These are phyloP conservation scores for Anser cygnoides DNA, from an alignment of 2,113 vertebrate species.

Conservation along the genomic window DNA sequence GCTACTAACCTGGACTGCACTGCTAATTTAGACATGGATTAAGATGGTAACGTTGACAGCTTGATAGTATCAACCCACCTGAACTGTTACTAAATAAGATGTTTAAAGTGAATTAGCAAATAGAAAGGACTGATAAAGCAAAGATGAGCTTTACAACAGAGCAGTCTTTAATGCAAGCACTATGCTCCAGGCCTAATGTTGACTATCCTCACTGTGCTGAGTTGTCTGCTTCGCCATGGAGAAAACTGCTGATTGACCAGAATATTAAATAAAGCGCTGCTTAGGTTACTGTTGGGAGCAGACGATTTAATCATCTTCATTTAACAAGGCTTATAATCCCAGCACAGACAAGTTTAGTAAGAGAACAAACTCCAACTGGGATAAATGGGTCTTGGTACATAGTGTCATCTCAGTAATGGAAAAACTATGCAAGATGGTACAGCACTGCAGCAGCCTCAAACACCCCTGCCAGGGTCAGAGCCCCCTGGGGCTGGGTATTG, in stretches of 20 bases:
- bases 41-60: not conserved
- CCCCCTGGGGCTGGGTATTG: not conserved
- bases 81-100: not conserved
- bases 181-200: not conserved
- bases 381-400: not conserved
- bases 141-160: not conserved
- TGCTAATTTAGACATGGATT: not conserved
- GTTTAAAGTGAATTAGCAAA: not conserved
- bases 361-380: not conserved
- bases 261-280: not conserved
- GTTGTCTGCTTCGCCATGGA: not conserved
- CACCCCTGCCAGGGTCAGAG: not conserved
- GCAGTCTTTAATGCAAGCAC: not conserved
- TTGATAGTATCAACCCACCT: not conserved
- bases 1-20: not conserved
- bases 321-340: constrained; percentile 14
- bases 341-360: not conserved
- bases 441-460: not conserved
- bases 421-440: not conserved
- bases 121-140: not conserved
- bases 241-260: not conserved
- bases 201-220: not conserved
- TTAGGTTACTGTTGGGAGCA: not conserved
- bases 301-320: not conserved
- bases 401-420: not conserved